A percentile compares a stretch with the other conserved stretches of the same genome.
Conservation (phyloP, 2,797 vertebrate species). For the Lemur catta region DNA sequence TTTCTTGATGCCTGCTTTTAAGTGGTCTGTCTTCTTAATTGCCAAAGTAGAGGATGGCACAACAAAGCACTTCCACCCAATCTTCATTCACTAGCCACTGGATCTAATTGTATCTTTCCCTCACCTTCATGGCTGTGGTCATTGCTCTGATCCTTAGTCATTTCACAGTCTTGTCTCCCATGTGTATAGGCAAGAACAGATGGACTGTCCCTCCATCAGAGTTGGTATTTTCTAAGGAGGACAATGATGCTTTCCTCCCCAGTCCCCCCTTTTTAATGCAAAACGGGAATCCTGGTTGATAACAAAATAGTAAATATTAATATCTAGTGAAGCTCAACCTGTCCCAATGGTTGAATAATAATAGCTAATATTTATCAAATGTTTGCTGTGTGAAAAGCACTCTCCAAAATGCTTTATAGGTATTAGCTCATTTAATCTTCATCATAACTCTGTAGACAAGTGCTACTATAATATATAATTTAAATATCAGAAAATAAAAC, state of each 20-base stretch:
- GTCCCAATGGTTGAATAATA: not conserved
- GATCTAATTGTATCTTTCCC: not conserved
- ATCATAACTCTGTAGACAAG: not conserved
- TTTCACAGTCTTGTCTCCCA: not conserved
- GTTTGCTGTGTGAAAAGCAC: not conserved
- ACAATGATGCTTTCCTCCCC: not conserved
- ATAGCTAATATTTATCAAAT: not conserved
- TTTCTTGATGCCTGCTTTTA: not conserved
- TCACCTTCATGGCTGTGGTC: not conserved
- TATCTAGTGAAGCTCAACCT: not conserved
- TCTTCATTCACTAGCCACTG: not conserved
- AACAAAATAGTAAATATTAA: no score
- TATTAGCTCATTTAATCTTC: not conserved
- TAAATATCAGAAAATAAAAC: not conserved
- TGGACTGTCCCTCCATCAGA: not conserved
- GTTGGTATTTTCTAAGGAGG: not conserved
- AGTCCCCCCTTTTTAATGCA: not conserved
- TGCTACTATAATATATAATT: not conserved
- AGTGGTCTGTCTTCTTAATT: not conserved
- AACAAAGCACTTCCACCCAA: not conserved
- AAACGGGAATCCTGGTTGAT: not conserved
- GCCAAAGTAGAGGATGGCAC: not conserved
- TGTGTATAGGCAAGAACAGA: not conserved
- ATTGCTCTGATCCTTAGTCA: not conserved
- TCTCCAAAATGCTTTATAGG: not conserved